Conservation (phyloP, 2,797 vertebrate genomes). For the Hybognathus amarus region DNA sequence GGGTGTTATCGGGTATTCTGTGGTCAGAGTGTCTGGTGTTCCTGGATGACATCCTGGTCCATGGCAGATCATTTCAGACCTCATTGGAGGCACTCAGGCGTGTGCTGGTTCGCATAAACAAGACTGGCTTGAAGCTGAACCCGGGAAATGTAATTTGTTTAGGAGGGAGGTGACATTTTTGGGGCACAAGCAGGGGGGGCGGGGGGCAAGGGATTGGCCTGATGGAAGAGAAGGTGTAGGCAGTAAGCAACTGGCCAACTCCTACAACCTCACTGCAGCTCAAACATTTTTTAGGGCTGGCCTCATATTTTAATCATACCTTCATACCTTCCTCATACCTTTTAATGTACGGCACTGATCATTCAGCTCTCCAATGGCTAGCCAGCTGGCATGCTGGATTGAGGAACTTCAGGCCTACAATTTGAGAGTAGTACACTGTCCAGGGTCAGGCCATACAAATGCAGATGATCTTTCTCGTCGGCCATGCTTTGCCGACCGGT, state of each 20-base stretch:
- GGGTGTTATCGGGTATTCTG: slow-evolving; percentile 13
- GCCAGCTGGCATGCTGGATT: slow-evolving; percentile 10
- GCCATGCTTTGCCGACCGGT: background rate
- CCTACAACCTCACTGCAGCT: no score
- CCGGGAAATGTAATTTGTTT: background rate
- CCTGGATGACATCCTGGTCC: slow-evolving; percentile 3
- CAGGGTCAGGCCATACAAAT: slow-evolving; percentile 10
- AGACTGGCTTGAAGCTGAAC: background rate
- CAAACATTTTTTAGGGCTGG: no score
- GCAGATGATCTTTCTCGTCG: slow-evolving; percentile 25
- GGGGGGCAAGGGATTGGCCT: background rate
- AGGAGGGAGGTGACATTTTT: background rate
- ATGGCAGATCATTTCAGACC: background rate
- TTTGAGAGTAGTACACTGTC: slow-evolving; percentile 14
- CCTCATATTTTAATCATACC: no score
- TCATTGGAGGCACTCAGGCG: background rate
- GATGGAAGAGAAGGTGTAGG: no score
- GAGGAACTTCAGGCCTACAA: slow-evolving; percentile 18
- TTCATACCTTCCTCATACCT: no score
- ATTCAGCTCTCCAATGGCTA: no score
- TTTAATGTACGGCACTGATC: no score
- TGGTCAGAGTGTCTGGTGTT: background rate
- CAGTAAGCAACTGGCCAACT: no score
- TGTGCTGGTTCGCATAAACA: background rate
- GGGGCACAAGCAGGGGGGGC: slow-evolving; percentile 16